These are phyloP conservation scores for Smutsia temminckii DNA, from an alignment of 2,797 vertebrate species.

Conservation along the genomic window DNA sequence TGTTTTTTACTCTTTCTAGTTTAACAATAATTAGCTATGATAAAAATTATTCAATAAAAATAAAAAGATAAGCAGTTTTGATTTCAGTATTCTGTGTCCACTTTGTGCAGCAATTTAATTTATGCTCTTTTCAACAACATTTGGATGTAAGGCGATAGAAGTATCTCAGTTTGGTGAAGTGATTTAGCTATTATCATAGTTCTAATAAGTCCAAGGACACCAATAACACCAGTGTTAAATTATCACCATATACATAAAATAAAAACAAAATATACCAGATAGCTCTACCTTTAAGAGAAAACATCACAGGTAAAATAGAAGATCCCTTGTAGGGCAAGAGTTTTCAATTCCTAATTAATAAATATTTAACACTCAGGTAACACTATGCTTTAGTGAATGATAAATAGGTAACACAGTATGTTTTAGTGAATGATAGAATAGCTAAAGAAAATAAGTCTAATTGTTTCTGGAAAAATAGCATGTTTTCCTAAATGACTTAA, in stretches of 20 bases:
- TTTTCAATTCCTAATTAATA: slow-evolving; percentile 20
- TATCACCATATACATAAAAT: neutral
- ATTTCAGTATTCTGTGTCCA: neutral
- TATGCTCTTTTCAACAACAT: neutral
- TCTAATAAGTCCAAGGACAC: neutral
- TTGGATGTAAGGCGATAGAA: neutral
- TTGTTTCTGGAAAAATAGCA: neutral
- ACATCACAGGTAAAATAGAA: neutral
- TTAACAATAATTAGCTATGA: neutral
- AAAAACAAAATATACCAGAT: neutral
- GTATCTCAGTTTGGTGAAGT: neutral
- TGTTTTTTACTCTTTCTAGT: neutral
- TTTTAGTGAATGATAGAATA: neutral
- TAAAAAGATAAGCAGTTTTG: neutral
- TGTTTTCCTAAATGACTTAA: neutral
- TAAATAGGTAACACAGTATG: neutral
- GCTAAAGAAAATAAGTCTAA: neutral
- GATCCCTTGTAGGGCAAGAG: neutral
- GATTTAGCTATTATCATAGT: neutral
- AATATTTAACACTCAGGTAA: neutral
- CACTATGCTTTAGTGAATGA: neutral
- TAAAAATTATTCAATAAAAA: slow-evolving; percentile 42
- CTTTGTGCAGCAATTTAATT: neutral
- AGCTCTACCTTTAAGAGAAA: neutral
- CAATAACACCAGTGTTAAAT: neutral